A percentile compares a stretch with the other conserved stretches of the same genome.
phyloP scores from a whole-genome alignment of 30 jellyfish, hydroid and myxozoan genomes.

The Aurelia coerulea region DNA sequence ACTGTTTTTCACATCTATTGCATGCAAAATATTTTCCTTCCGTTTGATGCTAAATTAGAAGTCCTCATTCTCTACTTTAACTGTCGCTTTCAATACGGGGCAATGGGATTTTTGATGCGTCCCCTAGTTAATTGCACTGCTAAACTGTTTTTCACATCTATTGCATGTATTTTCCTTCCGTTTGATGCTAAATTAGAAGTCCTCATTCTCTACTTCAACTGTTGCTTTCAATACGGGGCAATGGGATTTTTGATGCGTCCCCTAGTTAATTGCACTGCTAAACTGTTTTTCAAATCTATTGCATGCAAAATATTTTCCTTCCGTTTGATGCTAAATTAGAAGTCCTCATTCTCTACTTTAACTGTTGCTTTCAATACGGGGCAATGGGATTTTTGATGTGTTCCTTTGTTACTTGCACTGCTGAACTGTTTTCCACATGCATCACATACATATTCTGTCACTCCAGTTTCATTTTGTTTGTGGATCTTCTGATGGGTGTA shows the following conservation, averaged over 20 bases:
- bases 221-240: constrained; percentile 34
- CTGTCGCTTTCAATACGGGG: too few relatives aligned
- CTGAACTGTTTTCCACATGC: constrained; percentile 61
- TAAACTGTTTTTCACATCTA: too few relatives aligned
- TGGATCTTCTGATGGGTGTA: constrained; percentile 73
- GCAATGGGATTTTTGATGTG: constrained; percentile 60
- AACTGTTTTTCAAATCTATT: constrained; percentile 40
- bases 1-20: too few relatives aligned
- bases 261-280: constrained; percentile 55
- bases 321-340: constrained; percentile 2
- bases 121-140: too few relatives aligned
- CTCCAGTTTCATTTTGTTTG: constrained; percentile 62
- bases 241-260: constrained; percentile 39
- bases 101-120: too few relatives aligned
- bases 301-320: constrained; percentile 51
- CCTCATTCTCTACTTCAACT: background rate
- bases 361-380: constrained; percentile 25
- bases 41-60: too few relatives aligned
- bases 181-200: too few relatives aligned
- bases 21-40: too few relatives aligned
- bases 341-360: constrained; percentile 13
- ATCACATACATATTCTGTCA: constrained; percentile 55
- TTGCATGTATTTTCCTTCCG: too few relatives aligned
- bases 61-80: too few relatives aligned
- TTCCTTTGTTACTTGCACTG: constrained; percentile 61